A percentile compares a stretch with the other conserved stretches of the same genome.
phyloP scores from a whole-genome alignment of 2,797 vertebrate genomes.

The Chiloscyllium punctatum region DNA sequence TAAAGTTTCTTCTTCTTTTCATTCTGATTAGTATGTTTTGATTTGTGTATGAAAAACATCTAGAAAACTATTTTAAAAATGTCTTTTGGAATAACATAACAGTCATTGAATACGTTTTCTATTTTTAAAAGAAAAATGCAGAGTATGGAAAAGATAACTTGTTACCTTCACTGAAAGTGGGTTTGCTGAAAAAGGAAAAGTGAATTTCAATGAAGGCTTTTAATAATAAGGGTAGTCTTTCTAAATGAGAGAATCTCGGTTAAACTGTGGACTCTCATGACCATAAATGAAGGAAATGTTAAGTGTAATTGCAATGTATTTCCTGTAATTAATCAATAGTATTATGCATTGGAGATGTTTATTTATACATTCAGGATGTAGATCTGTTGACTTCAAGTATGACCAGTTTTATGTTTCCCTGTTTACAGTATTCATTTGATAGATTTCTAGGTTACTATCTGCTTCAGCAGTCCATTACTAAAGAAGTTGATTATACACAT shows the following conservation, averaged over 20 bases:
- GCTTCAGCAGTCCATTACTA: constrained; percentile 1
- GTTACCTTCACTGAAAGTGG: not conserved
- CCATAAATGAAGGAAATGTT: not conserved
- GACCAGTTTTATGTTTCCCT: not conserved
- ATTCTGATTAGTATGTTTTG: not conserved
- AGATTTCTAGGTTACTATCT: not conserved
- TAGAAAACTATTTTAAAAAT: not conserved
- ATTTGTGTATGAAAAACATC: not conserved
- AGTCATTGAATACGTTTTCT: not conserved
- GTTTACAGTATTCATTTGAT: not conserved
- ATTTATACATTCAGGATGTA: not conserved
- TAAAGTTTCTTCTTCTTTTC: not conserved
- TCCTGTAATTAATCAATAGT: not conserved
- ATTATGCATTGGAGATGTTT: not conserved
- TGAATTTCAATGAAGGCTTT: not conserved
- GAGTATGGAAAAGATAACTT: not conserved
- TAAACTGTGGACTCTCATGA: not conserved
- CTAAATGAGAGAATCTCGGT: not conserved
- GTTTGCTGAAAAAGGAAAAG: not conserved
- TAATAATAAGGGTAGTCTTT: not conserved
- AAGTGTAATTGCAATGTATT: not conserved
- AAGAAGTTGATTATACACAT: constrained; percentile 15
- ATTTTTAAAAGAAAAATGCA: not conserved
- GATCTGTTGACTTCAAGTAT: not conserved
- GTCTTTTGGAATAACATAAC: not conserved